Conservation (phyloP, 2,797 vertebrate species). For the Knipowitschia caucasica region DNA sequence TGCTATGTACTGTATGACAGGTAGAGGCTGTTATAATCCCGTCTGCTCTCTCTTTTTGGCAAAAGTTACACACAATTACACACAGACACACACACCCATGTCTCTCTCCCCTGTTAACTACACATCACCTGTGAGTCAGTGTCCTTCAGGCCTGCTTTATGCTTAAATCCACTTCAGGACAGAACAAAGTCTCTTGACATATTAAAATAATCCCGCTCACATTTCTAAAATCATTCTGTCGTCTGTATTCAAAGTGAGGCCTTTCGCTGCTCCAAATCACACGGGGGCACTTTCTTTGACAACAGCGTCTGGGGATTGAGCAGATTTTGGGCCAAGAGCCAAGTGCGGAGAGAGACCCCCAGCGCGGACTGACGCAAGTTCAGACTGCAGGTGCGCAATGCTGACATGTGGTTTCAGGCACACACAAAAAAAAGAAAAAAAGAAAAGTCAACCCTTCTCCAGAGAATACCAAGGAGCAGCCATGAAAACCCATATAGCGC, state of each 20-base stretch:
- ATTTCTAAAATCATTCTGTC: slow-evolving; percentile 59
- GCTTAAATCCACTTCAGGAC: slow-evolving; percentile 42
- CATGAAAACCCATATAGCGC: slow-evolving; percentile 9
- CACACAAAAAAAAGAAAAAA: slow-evolving; percentile 49
- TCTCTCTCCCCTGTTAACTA: slow-evolving; percentile 13
- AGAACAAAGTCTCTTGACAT: slow-evolving; percentile 55
- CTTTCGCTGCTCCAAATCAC: slow-evolving; percentile 27
- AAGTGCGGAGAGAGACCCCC: slow-evolving; percentile 15
- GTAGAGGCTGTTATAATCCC: no score
- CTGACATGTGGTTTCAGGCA: slow-evolving; percentile 15
- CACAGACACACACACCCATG: slow-evolving; percentile 11
- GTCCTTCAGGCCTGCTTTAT: slow-evolving; percentile 22
- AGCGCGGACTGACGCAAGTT: slow-evolving; percentile 38
- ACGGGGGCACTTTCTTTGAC: slow-evolving; percentile 27
- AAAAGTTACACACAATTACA: neutral
- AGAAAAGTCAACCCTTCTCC: slow-evolving; percentile 9
- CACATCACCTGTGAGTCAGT: slow-evolving; percentile 31
- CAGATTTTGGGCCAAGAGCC: slow-evolving; percentile 27
- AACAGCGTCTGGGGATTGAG: slow-evolving; percentile 35
- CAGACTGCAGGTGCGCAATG: slow-evolving; percentile 38
- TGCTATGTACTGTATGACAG: no score
- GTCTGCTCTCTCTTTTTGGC: no score
- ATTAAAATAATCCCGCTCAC: slow-evolving; percentile 51
- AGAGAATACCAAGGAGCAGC: neutral
- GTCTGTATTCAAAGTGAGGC: slow-evolving; percentile 54